These are phyloP conservation scores for Aldrovandia affinis DNA, from an alignment of 2,797 vertebrate species.

Conservation along the genomic window DNA sequence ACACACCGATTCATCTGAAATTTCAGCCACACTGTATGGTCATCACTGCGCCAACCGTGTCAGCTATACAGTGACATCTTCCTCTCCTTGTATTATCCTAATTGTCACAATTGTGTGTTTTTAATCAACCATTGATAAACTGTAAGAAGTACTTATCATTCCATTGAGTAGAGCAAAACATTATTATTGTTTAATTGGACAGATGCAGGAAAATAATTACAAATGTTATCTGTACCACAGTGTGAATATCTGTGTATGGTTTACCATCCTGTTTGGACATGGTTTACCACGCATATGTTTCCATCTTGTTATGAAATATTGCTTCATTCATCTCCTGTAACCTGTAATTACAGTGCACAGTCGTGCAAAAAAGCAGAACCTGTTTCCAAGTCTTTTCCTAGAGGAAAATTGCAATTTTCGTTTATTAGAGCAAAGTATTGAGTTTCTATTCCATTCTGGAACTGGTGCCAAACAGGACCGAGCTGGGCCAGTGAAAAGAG, in stretches of 20 bases:
- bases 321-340: conserved; percentile 38
- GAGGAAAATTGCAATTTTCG: conserved; percentile 47
- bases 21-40: too few species aligned
- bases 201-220: neutral
- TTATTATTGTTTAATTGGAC: neutral
- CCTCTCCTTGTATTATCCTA: neutral
- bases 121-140: neutral
- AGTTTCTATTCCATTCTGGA: conserved; percentile 47
- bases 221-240: neutral
- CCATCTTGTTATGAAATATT: conserved; percentile 42
- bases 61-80: neutral
- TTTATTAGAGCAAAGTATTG: conserved; percentile 48
- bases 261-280: neutral
- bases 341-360: conserved; percentile 47
- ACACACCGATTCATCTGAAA: too few species aligned
- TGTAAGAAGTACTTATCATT: neutral
- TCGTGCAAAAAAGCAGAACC: conserved; percentile 28
- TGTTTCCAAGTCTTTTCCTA: conserved; percentile 34
- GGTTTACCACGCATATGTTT: conserved; percentile 43
- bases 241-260: neutral
- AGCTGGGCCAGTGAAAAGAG: conserved; percentile 27
- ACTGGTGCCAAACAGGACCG: conserved; percentile 56
- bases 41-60: neutral
- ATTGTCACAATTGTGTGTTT: neutral
- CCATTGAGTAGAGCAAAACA: neutral